Percentiles rank a stretch among this genome's conserved stretches.
phyloP scores from a whole-genome alignment of 2,888 invertebrate species.

The Pocota personata region DNA sequence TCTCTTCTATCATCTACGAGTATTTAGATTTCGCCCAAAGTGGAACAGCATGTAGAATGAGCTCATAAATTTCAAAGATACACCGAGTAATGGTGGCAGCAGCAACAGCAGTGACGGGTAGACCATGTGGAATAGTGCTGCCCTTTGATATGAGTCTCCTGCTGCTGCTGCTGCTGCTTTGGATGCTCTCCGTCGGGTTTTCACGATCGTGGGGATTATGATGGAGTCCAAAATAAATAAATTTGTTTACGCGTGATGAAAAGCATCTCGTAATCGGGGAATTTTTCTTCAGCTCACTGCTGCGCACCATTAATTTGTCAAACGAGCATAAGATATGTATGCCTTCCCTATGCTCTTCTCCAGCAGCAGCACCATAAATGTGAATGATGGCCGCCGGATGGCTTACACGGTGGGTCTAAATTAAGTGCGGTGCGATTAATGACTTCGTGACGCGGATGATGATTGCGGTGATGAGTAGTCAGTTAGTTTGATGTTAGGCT shows the following conservation, averaged over 20 bases:
- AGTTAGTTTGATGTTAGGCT: constrained; percentile 45
- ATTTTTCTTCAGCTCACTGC: constrained; percentile 69
- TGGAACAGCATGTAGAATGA: constrained; percentile 73
- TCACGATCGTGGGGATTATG: constrained; percentile 70
- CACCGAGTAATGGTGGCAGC: constrained; percentile 34
- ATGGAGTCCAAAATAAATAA: constrained; percentile 72
- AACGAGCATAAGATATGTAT: constrained; percentile 68
- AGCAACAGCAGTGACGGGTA: not conserved
- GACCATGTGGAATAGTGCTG: constrained; percentile 46
- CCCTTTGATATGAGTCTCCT: constrained; percentile 70
- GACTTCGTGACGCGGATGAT: constrained; percentile 71
- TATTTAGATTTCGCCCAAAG: constrained; percentile 73
- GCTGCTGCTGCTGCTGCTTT: constrained; percentile 44
- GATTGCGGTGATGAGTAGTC: constrained; percentile 68
- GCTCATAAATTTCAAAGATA: constrained; percentile 73
- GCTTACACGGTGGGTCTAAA: constrained; percentile 69
- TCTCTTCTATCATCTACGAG: constrained; percentile 71
- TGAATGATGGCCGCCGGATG: constrained; percentile 68
- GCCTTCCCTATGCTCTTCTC: constrained; percentile 14
- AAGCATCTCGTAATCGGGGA: constrained; percentile 72
- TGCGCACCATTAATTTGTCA: constrained; percentile 73
- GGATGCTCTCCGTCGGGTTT: constrained; percentile 36
- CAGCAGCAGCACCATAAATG: constrained; percentile 40
- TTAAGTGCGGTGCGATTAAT: constrained; percentile 72
- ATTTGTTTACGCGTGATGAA: constrained; percentile 74